These are phyloP conservation scores for Gadopsis marmoratus DNA, from an alignment of 2,797 vertebrate genomes.

Conservation along the genomic window DNA sequence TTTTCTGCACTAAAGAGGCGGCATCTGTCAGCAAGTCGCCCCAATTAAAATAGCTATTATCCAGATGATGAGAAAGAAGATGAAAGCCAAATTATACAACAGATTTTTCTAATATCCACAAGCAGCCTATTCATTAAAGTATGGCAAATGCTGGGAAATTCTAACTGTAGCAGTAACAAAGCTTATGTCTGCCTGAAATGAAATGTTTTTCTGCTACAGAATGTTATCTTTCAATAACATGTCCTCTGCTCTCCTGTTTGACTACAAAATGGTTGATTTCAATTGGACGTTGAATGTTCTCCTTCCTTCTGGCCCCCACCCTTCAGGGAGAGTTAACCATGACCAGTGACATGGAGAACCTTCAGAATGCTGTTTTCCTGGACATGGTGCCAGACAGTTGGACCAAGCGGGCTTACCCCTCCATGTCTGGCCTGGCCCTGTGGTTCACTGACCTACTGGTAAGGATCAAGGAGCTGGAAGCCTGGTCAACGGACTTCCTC, in stretches of 20 bases:
- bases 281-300: not conserved
- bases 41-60: conserved; percentile 47
- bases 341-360: conserved; percentile 93
- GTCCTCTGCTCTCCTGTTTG: too few relatives aligned
- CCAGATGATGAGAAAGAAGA: conserved; percentile 40
- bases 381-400: conserved; percentile 91
- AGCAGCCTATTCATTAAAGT: conserved; percentile 43
- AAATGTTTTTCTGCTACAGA: conserved; percentile 22
- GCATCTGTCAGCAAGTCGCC: conserved; percentile 30
- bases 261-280: not conserved
- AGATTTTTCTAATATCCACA: conserved; percentile 39
- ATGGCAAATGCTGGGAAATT: conserved; percentile 19
- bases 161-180: conserved; percentile 4
- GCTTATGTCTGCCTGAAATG: conserved; percentile 2
- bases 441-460: conserved; percentile 94
- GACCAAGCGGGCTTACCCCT: conserved; percentile 92
- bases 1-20: not conserved
- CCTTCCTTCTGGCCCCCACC: conserved; percentile 12
- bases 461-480: conserved; percentile 92
- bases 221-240: too few relatives aligned
- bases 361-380: conserved; percentile 91
- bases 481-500: conserved; percentile 90
- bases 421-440: conserved; percentile 86
- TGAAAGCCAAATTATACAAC: conserved; percentile 40
- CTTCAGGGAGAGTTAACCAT: conserved; percentile 94